phyloP scores from a whole-genome alignment of 1,140 invertebrate species.

The Drosophila arawakana region DNA sequence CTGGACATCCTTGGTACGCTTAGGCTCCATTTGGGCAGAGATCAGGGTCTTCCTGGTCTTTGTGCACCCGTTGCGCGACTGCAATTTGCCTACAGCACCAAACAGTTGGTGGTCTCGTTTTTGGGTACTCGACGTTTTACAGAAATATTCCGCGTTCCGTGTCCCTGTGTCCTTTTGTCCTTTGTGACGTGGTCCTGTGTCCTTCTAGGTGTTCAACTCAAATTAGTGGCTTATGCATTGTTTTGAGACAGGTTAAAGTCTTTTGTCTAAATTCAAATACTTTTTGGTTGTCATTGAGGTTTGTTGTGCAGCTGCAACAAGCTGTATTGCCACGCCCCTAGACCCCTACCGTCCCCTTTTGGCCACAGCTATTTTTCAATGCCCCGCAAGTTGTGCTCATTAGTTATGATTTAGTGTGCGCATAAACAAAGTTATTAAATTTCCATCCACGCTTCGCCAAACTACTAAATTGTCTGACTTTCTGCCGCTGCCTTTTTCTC shows the following conservation, averaged over 20 bases:
- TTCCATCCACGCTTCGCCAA: constrained; percentile 79
- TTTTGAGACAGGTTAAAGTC: constrained; percentile 17
- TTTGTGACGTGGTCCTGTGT: constrained; percentile 47
- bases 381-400: constrained; percentile 62
- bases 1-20: constrained; percentile 29
- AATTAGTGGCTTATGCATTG: constrained; percentile 73
- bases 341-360: not conserved
- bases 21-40: constrained; percentile 31
- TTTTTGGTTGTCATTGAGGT: constrained; percentile 69
- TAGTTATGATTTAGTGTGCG: constrained; percentile 82
- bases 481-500: constrained; percentile 21
- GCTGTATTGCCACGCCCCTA: constrained; percentile 39
- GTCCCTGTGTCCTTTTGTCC: constrained; percentile 21
- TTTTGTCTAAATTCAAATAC: constrained; percentile 45
- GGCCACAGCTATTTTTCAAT: constrained; percentile 10
- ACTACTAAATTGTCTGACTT: constrained; percentile 79
- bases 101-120: constrained; percentile 69
- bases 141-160: constrained; percentile 14
- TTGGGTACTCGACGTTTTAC: constrained; percentile 30
- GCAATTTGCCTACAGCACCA: constrained; percentile 69
- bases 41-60: constrained; percentile 43
- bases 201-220: constrained; percentile 78
- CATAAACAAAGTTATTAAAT: constrained; percentile 83
- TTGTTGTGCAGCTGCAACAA: constrained; percentile 38
- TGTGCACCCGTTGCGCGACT: constrained; percentile 61